Conservation (phyloP, 2,113 vertebrate species). For the Bubo scandiacus region DNA sequence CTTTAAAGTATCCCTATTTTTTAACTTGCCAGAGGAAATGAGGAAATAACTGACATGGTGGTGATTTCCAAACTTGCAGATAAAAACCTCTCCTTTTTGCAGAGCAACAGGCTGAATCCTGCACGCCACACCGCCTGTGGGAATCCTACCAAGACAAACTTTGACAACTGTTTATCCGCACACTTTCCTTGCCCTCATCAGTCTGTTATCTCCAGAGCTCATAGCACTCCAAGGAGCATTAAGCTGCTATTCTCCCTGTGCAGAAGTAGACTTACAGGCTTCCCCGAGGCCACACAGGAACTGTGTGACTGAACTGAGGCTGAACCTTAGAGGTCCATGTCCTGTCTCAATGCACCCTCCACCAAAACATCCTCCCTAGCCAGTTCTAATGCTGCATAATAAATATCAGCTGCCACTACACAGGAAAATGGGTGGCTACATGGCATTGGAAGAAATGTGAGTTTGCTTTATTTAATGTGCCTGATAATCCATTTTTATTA, state of each 20-base stretch:
- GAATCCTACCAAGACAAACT: neutral
- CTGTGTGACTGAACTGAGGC: neutral
- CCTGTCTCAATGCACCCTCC: fast-evolving
- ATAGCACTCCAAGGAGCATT: neutral
- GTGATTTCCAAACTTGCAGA: constrained; percentile 24
- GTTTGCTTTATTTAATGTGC: neutral
- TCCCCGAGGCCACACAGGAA: neutral
- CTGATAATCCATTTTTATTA: neutral
- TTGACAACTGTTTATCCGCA: neutral
- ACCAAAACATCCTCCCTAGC: neutral
- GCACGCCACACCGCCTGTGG: fast-evolving
- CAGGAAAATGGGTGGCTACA: neutral
- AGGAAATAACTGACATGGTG: neutral
- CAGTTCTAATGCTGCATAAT: neutral
- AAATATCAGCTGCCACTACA: neutral
- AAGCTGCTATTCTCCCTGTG: neutral
- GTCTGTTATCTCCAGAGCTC: neutral
- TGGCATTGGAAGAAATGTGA: neutral
- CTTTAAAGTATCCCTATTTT: constrained; percentile 34
- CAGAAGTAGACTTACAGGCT: neutral
- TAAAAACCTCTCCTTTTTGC: neutral
- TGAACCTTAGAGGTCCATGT: neutral
- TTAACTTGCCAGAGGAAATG: neutral
- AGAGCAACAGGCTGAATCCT: neutral
- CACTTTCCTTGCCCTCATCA: neutral